Evolutionary conservation across 2,888 invertebrate species (phyloP), one percentile per base, ranked within the genome.

Genomic region (Galeruca laticollis): DNA sequence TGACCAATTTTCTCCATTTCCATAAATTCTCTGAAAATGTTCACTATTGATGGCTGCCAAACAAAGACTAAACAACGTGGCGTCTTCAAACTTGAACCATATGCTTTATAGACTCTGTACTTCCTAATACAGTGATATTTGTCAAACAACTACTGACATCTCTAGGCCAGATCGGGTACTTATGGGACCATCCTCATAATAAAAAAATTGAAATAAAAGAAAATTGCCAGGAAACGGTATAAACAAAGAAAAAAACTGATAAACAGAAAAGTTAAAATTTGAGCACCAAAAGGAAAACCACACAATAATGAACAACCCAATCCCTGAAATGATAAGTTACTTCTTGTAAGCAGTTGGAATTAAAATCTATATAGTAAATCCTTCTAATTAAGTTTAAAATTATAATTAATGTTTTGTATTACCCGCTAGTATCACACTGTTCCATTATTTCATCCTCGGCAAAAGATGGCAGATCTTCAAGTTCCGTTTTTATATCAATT

Each of bases 401-500:
- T 11, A 37, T 3, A 35, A 21, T 26, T 21, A 51, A 61, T 18
- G 35, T 26, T 49, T 49, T 21, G 26, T 20, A 63, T 35, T 67
- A 68, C 60, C 60, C 64, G 61, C 21, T 52, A 54, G 13, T 21
- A 49, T 63, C 54, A 37, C 26, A 54, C 40, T 63, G 26, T 15
- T 63, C 52, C 13, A 15, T 43, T 63, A 15, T 51, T 51, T 61
- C 61, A 31, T 51, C 61, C 15, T 54, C 13, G 4, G 20, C 33
- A n/a, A 9, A 49, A 26, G 11, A 15, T 8, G 33, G 15, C 6
- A 18, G 26, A 33, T 71, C 71, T 40, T 73, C 71, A 51, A 59
- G 35, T 61, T 75, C 74, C n/a, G 63, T 60, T 64, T 75, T 75
- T 21, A 75, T 75, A 20, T 66, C 61, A 49, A 75, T 71, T 67